A percentile compares a stretch with the other conserved stretches of the same genome.
Evolutionary conservation across 2,113 vertebrate species (phyloP).

Genomic region (Marmota monax): DNA sequence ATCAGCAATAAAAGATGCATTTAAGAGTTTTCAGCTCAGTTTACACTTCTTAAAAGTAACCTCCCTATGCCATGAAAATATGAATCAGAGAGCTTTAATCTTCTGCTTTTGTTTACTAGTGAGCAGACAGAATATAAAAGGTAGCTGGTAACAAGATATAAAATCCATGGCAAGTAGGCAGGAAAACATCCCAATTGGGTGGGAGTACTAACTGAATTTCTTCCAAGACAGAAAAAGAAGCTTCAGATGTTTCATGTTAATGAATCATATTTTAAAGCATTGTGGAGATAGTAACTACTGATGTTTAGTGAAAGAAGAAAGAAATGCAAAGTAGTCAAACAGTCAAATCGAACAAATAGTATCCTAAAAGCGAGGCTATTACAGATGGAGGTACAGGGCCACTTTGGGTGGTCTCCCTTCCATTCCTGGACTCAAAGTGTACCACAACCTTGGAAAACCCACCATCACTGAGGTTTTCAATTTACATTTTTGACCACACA

Average conservation of each 20-base stretch:
- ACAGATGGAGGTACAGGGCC: background rate
- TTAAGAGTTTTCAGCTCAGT: slow-evolving; percentile 79
- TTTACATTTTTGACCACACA: background rate
- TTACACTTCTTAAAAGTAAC: slow-evolving; percentile 81
- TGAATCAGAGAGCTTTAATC: slow-evolving; percentile 82
- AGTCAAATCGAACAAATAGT: background rate
- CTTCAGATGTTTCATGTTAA: background rate
- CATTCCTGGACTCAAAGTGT: background rate
- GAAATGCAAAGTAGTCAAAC: background rate
- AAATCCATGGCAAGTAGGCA: slow-evolving; percentile 57
- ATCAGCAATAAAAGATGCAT: slow-evolving; percentile 79
- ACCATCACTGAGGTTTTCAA: background rate
- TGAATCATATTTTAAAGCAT: background rate
- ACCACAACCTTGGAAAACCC: background rate
- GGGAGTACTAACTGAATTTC: slow-evolving; percentile 59
- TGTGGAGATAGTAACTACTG: background rate
- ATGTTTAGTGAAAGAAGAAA: background rate
- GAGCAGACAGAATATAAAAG: slow-evolving; percentile 13
- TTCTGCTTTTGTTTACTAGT: slow-evolving; percentile 75
- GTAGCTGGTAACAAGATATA: slow-evolving; percentile 73
- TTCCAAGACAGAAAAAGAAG: slow-evolving; percentile 30
- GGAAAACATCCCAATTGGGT: slow-evolving; percentile 55
- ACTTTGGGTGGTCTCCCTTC: background rate
- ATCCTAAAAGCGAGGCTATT: background rate
- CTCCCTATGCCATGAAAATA: slow-evolving; percentile 81